Base-by-base conservation (phyloP, 53 echinoderm and acorn worm species). In the Patiria pectinifera region DNA sequence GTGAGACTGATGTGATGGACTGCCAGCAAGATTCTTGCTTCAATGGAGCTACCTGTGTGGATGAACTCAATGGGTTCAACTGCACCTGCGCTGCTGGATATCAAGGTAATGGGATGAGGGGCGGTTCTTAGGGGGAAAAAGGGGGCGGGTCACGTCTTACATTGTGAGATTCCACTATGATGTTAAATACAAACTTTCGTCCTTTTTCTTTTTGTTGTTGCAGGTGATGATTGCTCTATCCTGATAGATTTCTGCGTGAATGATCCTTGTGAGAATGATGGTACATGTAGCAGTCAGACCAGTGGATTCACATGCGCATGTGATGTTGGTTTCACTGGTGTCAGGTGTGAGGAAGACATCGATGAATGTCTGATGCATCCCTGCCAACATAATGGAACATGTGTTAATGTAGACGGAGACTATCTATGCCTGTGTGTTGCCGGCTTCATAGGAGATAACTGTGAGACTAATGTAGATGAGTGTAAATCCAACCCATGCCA, bases 1-100 rank as follows among this genome's bases (percentile, higher is more conserved):
- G 96, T 91, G 91, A 94, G 80, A 84, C 89, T 60, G 72, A 87
- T 58, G 76, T 93, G 21, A 88, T 94, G 76, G 91, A 89, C 22
- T 96, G 96, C 63, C 62, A 58, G 46, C 66, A 23, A 59, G 82
- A 89, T 43, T 96, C 97, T 4, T 97, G 97, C 78, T 89, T 95
- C 4, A 93, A 96, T 80, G 94, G 91, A 16, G 95, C 86, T 2
- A 91, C 78, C 12, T 97, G 97, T 82, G 25, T 93, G 59, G 87
- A 95, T 49, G 77, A 94, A 25, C 83, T 80, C 18, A 77, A 94
- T 84, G 93, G 82, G 0, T 93, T 90, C 83, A 83, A 83, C 61
- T 96, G 96, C 79, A 58, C 35, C 9, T 96, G 96, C 85, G 61
- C 85, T 8, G 45, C 84, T 59, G 96, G 96, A 82, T 94, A 69